These are phyloP conservation scores for Gallinago media DNA, from an alignment of 2,113 vertebrate genomes.

Conservation along the genomic window DNA sequence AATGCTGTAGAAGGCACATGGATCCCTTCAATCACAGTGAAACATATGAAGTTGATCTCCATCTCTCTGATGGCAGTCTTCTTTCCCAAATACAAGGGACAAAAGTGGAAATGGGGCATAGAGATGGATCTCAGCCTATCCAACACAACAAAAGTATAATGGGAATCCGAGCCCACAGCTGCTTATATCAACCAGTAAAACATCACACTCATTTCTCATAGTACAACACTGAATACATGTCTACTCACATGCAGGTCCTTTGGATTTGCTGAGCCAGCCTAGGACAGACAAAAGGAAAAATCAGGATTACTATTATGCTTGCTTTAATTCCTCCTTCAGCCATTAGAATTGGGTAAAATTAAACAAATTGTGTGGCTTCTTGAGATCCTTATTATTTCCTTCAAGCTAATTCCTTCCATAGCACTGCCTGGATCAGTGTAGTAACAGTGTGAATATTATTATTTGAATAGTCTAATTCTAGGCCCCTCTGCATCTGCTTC, in stretches of 20 bases:
- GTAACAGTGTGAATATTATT: background rate
- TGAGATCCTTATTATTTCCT: background rate
- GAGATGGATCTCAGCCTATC: background rate
- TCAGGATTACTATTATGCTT: background rate
- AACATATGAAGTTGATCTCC: background rate
- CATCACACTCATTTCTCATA: background rate
- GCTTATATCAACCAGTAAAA: background rate
- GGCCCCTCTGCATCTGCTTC: background rate
- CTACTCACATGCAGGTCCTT: conserved; percentile 52
- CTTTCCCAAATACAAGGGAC: background rate
- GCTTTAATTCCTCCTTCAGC: background rate
- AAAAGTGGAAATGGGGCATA: background rate
- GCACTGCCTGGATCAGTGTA: background rate
- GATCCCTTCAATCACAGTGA: background rate
- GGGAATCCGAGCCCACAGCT: background rate
- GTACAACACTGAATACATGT: background rate
- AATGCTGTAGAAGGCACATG: background rate
- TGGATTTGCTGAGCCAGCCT: conserved; percentile 49
- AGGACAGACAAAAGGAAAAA: conserved; percentile 7
- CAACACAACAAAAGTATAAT: background rate
- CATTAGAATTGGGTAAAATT: background rate
- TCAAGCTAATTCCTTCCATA: background rate
- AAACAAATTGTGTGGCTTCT: background rate
- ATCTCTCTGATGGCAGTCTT: background rate
- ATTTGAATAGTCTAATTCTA: background rate